Base-by-base conservation (phyloP, 35 echinoderm and acorn worm genomes). In the Lytechinus variegatus region DNA sequence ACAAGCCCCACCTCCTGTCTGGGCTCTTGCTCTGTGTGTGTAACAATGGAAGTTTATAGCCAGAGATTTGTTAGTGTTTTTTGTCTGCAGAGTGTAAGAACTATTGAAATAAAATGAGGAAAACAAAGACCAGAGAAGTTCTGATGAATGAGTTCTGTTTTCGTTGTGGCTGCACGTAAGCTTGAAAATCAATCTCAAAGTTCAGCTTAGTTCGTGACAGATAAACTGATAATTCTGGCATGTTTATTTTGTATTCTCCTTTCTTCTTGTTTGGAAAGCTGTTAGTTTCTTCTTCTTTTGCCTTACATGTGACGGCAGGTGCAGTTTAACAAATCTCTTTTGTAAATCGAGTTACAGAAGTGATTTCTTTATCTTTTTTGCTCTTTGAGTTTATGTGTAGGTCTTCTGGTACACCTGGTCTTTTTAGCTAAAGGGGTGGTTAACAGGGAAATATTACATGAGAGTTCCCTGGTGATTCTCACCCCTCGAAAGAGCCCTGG, bases 211-310 rank as follows among this genome's bases (percentile, higher is more conserved):
- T 79, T 16, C 61, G 66, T 79, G 66, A 79, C 66, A 79, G 66
- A 79, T 79, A 79, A 79, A 79, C 66, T 79, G 66, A 79, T 79
- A 79, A 79, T 79, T 79, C n/a, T 79, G 66, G 66, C 66, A 79
- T 79, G 66, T 79, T 79, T 79, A 79, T 16, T 7, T 79, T 16
- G n/a, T 79, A 79, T 79, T 44, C 1, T 44, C 66, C 66, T 79
- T 24, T 79, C 19, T 5, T 79, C 66, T 79, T 79, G 66, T 79
- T 79, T 79, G 66, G 66, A 79, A 79, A 79, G 66, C 66, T 79
- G 66, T 79, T 79, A 4, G 6, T 79, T 0, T 79, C 14, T 79
- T n/a, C 66, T 79, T 79, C 66, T 79, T 79, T 79, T 16, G 16
- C 66, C n/a, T n/a, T 79, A 79, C 14, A 79, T 79, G 66, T 79